Evolutionary conservation across 2,797 vertebrate species (phyloP).

Genomic region (Acridotheres tristis): DNA sequence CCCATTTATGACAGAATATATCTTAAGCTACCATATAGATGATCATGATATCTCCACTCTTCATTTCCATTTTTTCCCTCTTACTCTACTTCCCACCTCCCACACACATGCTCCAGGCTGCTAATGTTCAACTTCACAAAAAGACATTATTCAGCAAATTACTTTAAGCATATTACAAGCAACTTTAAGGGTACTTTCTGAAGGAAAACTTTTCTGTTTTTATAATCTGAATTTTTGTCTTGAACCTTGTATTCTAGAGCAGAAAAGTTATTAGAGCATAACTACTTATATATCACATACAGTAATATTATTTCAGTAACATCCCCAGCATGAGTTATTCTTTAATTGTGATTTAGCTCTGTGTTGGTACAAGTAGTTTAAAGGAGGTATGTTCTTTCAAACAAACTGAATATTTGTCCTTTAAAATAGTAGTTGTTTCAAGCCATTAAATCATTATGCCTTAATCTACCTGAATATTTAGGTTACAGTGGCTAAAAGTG

Average conservation of each 20-base stretch:
- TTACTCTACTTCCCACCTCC: background rate
- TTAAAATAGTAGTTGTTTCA: background rate
- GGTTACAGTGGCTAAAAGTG: background rate
- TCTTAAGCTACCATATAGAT: background rate
- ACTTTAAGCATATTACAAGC: background rate
- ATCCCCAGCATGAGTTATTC: background rate
- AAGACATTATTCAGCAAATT: background rate
- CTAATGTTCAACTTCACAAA: background rate
- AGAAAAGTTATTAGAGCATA: background rate
- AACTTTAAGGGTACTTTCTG: background rate
- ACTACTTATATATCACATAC: background rate
- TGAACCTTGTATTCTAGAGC: background rate
- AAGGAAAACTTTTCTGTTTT: background rate
- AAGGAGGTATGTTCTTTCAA: background rate
- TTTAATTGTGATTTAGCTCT: background rate
- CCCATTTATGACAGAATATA: background rate
- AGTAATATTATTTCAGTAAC: background rate
- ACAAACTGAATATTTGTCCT: background rate
- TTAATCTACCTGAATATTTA: background rate
- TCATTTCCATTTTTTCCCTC: background rate
- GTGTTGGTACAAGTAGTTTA: background rate
- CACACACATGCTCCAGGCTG: background rate
- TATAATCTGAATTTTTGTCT: background rate
- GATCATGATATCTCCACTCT: background rate
- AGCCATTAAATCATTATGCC: background rate